These are phyloP conservation scores for Polyommatus icarus DNA, from an alignment of 2,888 invertebrate genomes.

Conservation along the genomic window DNA sequence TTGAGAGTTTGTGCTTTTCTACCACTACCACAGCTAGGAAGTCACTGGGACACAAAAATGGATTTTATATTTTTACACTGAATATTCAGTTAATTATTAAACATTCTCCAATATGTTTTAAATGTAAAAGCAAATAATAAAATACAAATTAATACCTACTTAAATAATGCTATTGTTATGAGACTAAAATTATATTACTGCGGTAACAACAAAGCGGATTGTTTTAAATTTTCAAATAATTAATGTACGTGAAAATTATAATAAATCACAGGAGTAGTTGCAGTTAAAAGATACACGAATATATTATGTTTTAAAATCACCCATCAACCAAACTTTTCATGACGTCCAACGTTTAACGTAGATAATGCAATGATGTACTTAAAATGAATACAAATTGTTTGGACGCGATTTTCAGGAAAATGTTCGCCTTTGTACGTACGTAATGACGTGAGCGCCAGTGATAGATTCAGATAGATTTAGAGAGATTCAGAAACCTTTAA, in stretches of 20 bases:
- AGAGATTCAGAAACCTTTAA: conserved; percentile 15
- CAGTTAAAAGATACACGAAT: not conserved
- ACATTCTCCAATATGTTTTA: not conserved
- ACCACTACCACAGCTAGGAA: too few species aligned
- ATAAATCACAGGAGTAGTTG: not conserved
- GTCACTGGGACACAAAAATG: too few species aligned
- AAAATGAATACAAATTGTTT: conserved; percentile 14
- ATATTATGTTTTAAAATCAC: not conserved
- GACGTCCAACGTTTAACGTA: conserved; percentile 13
- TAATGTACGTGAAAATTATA: not conserved
- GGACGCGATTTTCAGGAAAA: not conserved
- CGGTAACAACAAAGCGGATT: not conserved
- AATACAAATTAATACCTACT: not conserved
- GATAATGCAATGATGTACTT: conserved; percentile 6
- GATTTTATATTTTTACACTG: too few species aligned
- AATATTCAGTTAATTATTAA: not conserved
- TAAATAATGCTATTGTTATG: not conserved
- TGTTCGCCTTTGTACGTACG: not conserved
- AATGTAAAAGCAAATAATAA: too few species aligned
- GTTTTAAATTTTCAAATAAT: conserved; percentile 2
- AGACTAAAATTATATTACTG: not conserved
- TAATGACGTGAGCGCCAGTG: conserved; percentile 8
- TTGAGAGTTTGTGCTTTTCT: too few species aligned
- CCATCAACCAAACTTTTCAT: not conserved
- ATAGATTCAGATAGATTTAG: conserved; percentile 21